Conservation (phyloP, 2,888 invertebrate genomes). For the Priocnemis perturbator region DNA sequence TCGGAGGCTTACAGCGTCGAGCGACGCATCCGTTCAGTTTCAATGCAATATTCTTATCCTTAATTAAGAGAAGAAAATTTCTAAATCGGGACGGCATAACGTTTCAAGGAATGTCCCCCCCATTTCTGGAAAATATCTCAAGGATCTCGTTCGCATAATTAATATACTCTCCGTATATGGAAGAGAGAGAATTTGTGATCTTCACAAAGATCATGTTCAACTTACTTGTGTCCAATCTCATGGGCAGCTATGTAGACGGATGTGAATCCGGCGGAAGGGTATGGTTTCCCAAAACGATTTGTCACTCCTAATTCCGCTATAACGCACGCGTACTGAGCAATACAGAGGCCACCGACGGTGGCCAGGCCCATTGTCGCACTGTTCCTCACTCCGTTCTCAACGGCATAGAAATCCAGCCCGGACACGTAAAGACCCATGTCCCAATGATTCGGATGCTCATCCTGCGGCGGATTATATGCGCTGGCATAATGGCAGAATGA, state of each 20-base stretch:
- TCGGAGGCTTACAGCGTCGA: too few species aligned
- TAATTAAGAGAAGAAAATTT: not conserved
- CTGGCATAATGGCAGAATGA: slow-evolving; percentile 85
- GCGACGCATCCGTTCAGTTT: too few species aligned
- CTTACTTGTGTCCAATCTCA: slow-evolving; percentile 90
- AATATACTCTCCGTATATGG: not conserved
- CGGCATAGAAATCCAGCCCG: slow-evolving; percentile 86
- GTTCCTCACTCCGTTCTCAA: slow-evolving; percentile 81
- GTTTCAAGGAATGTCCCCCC: not conserved
- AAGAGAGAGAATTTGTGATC: not conserved
- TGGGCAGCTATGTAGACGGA: slow-evolving; percentile 89
- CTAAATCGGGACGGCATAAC: not conserved
- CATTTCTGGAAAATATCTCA: not conserved
- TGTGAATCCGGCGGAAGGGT: slow-evolving; percentile 89
- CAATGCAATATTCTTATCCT: too few species aligned
- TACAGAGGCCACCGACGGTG: slow-evolving; percentile 87
- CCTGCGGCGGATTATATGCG: slow-evolving; percentile 81
- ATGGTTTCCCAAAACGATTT: slow-evolving; percentile 85
- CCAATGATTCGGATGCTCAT: slow-evolving; percentile 85
- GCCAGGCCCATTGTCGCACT: slow-evolving; percentile 89
- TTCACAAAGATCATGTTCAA: slow-evolving; percentile 39
- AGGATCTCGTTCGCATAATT: not conserved
- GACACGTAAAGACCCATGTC: slow-evolving; percentile 87
- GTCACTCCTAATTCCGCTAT: slow-evolving; percentile 87
- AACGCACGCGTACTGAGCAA: slow-evolving; percentile 84